phyloP scores from a whole-genome alignment of 2,888 invertebrate genomes.

The Rapana venosa region DNA sequence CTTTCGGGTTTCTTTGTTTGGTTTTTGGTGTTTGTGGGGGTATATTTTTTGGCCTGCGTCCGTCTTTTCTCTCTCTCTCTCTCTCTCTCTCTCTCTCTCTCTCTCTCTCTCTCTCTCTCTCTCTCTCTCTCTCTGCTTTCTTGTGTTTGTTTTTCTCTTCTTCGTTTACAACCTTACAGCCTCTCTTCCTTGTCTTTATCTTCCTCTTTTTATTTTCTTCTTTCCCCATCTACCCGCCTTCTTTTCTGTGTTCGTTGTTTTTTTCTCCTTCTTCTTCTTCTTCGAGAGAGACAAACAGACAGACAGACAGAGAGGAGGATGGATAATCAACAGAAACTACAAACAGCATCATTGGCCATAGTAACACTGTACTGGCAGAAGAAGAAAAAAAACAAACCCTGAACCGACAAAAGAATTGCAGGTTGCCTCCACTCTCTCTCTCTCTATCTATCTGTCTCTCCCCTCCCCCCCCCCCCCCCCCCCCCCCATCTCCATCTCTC shows the following conservation, averaged over 20 bases:
- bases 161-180: background rate
- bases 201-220: background rate
- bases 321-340: no score
- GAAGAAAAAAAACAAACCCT: no score
- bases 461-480: no score
- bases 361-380: no score
- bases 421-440: no score
- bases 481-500: no score
- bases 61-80: background rate
- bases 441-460: no score
- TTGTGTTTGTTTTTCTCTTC: no score
- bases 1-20: background rate
- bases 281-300: background rate
- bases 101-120: background rate
- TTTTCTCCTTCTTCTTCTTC: background rate
- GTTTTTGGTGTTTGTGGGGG: background rate
- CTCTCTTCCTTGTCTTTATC: background rate
- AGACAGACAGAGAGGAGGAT: background rate
- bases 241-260: background rate
- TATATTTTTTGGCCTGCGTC: background rate
- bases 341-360: no score
- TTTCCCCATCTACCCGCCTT: background rate
- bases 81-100: background rate
- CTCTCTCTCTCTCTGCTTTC: no score
- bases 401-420: no score